A percentile compares a stretch with the other conserved stretches of the same genome.
phyloP scores from a whole-genome alignment of 2,797 vertebrate species.

The Neostethus bicornis region DNA sequence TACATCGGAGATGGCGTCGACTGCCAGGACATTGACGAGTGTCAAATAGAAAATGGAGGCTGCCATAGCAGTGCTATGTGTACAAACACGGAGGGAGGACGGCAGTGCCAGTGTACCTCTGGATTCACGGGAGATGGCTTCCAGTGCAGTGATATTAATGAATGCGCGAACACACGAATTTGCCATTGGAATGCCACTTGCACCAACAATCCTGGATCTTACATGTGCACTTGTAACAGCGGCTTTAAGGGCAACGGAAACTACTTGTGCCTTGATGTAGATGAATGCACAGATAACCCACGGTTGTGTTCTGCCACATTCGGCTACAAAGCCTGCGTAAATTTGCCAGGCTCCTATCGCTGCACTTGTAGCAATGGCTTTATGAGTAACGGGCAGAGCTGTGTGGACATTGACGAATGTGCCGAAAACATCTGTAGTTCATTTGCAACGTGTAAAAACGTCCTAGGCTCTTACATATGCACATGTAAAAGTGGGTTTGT shows the following conservation, averaged over 20 bases:
- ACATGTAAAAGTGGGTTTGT: constrained; percentile 77
- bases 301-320: constrained; percentile 70
- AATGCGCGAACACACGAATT: constrained; percentile 66
- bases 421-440: constrained; percentile 71
- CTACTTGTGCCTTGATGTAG: constrained; percentile 85
- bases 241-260: constrained; percentile 87
- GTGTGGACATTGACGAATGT: constrained; percentile 83
- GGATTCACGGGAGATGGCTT: constrained; percentile 82
- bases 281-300: constrained; percentile 83
- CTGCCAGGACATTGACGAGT: constrained; percentile 83
- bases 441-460: constrained; percentile 79
- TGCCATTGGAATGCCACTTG: constrained; percentile 88
- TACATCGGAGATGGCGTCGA: constrained; percentile 77
- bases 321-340: constrained; percentile 82
- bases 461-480: constrained; percentile 77
- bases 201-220: constrained; percentile 83
- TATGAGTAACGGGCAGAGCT: constrained; percentile 74
- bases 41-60: constrained; percentile 76
- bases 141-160: constrained; percentile 77
- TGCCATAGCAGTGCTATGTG: constrained; percentile 78
- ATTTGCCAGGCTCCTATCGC: constrained; percentile 78
- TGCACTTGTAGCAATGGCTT: constrained; percentile 81
- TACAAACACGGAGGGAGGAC: constrained; percentile 76
- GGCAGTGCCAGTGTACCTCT: constrained; percentile 71
- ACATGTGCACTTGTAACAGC: constrained; percentile 79